Percentiles rank a stretch among this genome's conserved stretches.
Evolutionary conservation across 2,797 vertebrate genomes (phyloP).

Genomic region (Anas acuta): DNA sequence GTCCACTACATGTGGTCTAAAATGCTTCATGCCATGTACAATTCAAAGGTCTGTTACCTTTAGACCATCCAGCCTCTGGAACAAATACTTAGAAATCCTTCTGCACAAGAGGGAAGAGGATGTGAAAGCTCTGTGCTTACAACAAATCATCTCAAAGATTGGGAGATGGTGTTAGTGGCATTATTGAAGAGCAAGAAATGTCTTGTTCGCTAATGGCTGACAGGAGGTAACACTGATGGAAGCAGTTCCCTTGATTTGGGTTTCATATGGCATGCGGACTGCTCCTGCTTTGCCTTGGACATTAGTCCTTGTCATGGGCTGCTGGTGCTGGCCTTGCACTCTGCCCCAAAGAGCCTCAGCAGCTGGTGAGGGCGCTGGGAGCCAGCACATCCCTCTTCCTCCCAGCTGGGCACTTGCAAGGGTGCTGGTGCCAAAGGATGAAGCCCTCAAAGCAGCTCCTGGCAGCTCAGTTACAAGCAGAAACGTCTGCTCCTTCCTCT

Average conservation of each 20-base stretch:
- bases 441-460: neutral
- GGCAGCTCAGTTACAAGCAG: neutral
- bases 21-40: accelerated
- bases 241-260: neutral
- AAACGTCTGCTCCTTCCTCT: neutral
- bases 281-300: neutral
- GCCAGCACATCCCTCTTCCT: neutral
- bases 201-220: neutral
- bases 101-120: neutral
- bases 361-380: neutral
- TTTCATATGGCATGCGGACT: neutral
- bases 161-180: neutral
- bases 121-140: neutral
- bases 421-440: neutral
- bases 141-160: neutral
- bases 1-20: neutral
- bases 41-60: neutral
- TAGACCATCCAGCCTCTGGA: neutral
- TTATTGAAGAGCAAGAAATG: neutral
- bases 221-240: neutral
- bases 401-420: neutral
- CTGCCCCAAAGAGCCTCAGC: neutral
- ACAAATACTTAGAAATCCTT: neutral
- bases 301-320: neutral
- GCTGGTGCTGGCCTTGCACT: neutral